These are phyloP conservation scores for Zosterops pallidus DNA, from an alignment of 2,113 vertebrate species.

Conservation along the genomic window DNA sequence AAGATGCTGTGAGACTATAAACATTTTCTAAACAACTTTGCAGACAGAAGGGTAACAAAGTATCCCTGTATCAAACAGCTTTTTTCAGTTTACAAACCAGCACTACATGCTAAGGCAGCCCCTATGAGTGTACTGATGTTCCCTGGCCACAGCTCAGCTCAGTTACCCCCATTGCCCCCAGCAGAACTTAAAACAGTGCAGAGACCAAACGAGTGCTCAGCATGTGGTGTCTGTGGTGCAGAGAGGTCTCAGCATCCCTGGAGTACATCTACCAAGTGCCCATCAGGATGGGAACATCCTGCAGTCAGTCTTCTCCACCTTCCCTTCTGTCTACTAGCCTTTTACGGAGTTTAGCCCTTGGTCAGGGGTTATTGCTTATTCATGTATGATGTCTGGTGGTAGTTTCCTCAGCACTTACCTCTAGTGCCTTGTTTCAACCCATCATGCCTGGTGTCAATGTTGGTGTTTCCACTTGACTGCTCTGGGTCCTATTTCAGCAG, in stretches of 20 bases:
- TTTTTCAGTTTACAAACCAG: background rate
- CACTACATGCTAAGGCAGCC: fast-evolving
- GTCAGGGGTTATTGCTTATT: slow-evolving; percentile 30
- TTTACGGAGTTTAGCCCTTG: background rate
- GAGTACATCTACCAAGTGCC: background rate
- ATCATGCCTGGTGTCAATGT: background rate
- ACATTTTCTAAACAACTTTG: background rate
- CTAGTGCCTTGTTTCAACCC: background rate
- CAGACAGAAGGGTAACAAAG: background rate
- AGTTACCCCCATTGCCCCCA: background rate
- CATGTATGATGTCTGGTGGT: background rate
- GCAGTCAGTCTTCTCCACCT: slow-evolving; percentile 18
- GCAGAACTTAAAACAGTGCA: background rate
- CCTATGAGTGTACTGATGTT: fast-evolving
- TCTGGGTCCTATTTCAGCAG: background rate
- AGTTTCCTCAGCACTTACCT: background rate
- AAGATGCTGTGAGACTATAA: background rate
- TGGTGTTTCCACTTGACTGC: background rate
- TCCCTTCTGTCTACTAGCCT: slow-evolving; percentile 22
- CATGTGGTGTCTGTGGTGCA: background rate
- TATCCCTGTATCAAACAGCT: background rate
- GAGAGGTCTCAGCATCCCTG: background rate
- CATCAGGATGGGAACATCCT: background rate
- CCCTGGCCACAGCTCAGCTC: fast-evolving
- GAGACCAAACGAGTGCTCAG: background rate